Base-by-base conservation (phyloP, 2,113 vertebrate species). In the Amblyornis subalaris region DNA sequence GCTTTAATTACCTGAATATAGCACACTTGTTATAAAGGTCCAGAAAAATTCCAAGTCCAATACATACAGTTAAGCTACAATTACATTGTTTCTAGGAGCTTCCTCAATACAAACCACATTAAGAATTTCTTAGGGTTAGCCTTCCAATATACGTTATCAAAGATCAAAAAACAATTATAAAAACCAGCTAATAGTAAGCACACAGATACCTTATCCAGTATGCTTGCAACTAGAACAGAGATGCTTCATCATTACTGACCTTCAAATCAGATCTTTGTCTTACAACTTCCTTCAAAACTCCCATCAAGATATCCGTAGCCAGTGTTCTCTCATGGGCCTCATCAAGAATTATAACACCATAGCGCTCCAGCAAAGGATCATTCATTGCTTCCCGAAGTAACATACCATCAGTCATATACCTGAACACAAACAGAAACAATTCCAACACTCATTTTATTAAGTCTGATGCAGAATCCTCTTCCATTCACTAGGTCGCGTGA, bases 391-490 rank as follows among this genome's bases (percentile, higher is more conserved):
- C 99, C 61, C 99, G 98, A 85, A 99, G 99, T 93, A 99, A 94
- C 99, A 99, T 99, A 82, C 99, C 99, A 85, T 99, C 99, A 86
- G 99, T 99, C 99, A 99, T 99, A 86, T 99, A 99, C 92, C 99
- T 99, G 61, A 45, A 92, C 20, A 82, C 23, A 80, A 74, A 64
- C 7, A 66, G 62, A 78, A 74, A 4, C 24, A 60, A 67, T 44
- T 36, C 12, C 20, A 80, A 73, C 5, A 48, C 15, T 54, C 10
- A 26, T 36, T 50, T 35, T 9, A 53, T 0, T 21, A 53, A 45
- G 9, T 25, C 19, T 14, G 13, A 91, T 38, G 40, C 7, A 74
- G 16, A 94, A 84, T 20, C 8, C 26, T 58, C 51, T 77, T 51
- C 12, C 0, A 0, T 29, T 76, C 19, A 71, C 6, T 10, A n/a